Percentiles rank a stretch among this genome's conserved stretches.
Evolutionary conservation across 1,140 invertebrate species (phyloP).

Genomic region (Littorina saxatilis): DNA sequence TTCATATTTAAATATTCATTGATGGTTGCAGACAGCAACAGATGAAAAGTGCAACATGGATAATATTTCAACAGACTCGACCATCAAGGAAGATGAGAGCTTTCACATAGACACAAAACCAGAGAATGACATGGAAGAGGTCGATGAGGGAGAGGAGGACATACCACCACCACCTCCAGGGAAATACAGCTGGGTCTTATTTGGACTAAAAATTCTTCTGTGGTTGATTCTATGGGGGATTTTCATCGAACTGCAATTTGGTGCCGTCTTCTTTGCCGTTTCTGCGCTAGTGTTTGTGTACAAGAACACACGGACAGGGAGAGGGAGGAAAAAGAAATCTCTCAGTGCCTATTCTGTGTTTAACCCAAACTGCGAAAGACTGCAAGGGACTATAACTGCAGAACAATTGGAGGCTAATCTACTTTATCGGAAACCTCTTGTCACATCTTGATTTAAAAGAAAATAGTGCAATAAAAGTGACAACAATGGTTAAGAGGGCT

Average conservation of each 20-base stretch:
- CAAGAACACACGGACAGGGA: conserved; percentile 84
- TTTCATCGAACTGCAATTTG: conserved; percentile 90
- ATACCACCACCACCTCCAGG: conserved; percentile 13
- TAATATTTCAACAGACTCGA: too few species aligned
- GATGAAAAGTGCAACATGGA: too few species aligned
- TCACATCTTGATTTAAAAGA: too few species aligned
- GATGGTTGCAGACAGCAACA: background rate
- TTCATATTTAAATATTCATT: background rate
- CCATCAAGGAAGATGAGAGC: too few species aligned
- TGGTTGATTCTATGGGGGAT: conserved; percentile 83
- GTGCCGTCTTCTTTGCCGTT: conserved; percentile 90
- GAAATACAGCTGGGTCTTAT: conserved; percentile 24
- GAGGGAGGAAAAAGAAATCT: conserved; percentile 81
- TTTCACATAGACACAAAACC: too few species aligned
- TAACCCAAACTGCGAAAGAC: conserved; percentile 93
- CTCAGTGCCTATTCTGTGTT: conserved; percentile 98
- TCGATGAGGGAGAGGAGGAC: conserved; percentile 17
- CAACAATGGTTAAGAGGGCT: too few species aligned
- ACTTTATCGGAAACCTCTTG: conserved; percentile 30
- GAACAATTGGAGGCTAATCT: conserved; percentile 95
- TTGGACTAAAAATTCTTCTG: conserved; percentile 74
- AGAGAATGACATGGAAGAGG: background rate
- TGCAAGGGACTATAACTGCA: conserved; percentile 95
- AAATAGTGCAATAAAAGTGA: too few species aligned
- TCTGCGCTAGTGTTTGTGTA: conserved; percentile 89